Conservation (phyloP, 2,888 invertebrate genomes). For the Anoncus sp. region DNA sequence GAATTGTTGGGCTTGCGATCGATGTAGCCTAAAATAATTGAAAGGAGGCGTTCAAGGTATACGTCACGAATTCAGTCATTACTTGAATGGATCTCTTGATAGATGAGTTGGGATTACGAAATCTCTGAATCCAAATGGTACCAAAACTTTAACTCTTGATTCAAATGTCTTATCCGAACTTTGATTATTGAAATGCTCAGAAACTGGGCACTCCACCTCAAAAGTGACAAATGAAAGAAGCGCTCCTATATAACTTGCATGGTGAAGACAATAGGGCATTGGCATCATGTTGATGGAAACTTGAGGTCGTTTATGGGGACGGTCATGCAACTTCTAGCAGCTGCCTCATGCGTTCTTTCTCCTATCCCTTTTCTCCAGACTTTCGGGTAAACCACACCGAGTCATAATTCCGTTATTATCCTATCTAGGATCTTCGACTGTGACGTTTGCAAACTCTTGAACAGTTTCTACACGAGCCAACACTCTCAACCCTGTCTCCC, state of each 20-base stretch:
- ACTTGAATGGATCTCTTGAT: no score
- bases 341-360: slow-evolving; percentile 18
- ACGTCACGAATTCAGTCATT: no score
- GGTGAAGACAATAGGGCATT: not conserved
- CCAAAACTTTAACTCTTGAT: no score
- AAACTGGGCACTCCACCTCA: no score
- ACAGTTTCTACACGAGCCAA: not conserved
- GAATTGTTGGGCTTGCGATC: no score
- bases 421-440: slow-evolving; percentile 52
- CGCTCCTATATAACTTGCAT: not conserved
- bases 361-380: slow-evolving; percentile 1
- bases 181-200: no score
- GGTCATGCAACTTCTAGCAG: slow-evolving; percentile 21
- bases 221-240: no score
- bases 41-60: no score
- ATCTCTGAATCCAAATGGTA: no score
- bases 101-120: no score
- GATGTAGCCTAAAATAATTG: no score
- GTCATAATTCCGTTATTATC: slow-evolving; percentile 62
- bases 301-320: slow-evolving; percentile 6
- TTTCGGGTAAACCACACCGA: slow-evolving; percentile 53
- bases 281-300: not conserved
- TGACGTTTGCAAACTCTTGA: slow-evolving; percentile 22
- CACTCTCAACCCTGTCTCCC: slow-evolving; percentile 3
- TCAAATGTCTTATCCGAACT: no score